Evolutionary conservation across 2,888 invertebrate genomes (phyloP).

Genomic region (Meta bourneti): DNA sequence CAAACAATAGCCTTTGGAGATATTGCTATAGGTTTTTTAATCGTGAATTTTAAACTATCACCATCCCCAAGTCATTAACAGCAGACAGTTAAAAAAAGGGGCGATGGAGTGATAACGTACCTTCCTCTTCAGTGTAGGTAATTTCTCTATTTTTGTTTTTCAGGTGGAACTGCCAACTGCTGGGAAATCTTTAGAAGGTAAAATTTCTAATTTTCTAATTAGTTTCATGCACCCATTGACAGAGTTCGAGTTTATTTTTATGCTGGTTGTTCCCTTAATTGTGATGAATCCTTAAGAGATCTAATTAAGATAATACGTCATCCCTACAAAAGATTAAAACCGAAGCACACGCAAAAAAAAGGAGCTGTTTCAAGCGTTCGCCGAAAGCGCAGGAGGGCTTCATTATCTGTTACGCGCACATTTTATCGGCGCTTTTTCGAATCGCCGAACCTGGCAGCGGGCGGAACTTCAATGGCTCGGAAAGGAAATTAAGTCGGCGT

Average conservation of each 20-base stretch:
- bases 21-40: background rate
- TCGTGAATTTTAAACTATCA: background rate
- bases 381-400: too few relatives aligned
- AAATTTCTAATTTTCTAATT: slow-evolving; percentile 53
- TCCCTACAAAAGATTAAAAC: background rate
- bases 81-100: background rate
- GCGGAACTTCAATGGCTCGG: slow-evolving; percentile 50
- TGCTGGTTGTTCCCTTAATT: slow-evolving; percentile 29
- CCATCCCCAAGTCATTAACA: background rate
- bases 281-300: slow-evolving; percentile 39
- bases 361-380: slow-evolving; percentile 5
- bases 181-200: slow-evolving; percentile 27
- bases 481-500: slow-evolving; percentile 71
- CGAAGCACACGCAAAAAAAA: background rate
- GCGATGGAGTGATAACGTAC: slow-evolving; percentile 11
- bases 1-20: background rate
- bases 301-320: slow-evolving; percentile 55
- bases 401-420: slow-evolving; percentile 39
- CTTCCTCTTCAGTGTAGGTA: background rate
- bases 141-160: slow-evolving; percentile 41
- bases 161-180: slow-evolving; percentile 4
- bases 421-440: slow-evolving; percentile 65
- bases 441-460: slow-evolving; percentile 26
- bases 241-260: slow-evolving; percentile 43
- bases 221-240: slow-evolving; percentile 39